Evolutionary conservation across 2,797 vertebrate genomes (phyloP), one percentile per base, ranked within the genome.

Genomic region (Semaprochilodus insignis): DNA sequence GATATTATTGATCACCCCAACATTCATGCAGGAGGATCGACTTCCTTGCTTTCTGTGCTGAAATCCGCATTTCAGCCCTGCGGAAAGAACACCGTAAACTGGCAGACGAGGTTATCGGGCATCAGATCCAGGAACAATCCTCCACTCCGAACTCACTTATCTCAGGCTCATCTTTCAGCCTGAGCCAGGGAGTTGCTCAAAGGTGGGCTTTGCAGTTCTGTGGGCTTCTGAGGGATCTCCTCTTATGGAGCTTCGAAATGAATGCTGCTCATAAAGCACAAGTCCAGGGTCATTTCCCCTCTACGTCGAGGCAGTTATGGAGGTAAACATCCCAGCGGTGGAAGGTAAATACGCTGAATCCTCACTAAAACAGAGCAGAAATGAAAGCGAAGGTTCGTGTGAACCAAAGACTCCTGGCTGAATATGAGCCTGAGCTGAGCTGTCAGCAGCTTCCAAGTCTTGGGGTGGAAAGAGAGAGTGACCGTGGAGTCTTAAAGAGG

Each of bases 261-360:
- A 84, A 84, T 36, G 76, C 70, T 74, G 73, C 57, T 81, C 78
- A 86, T 85, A 83, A 88, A 88, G 74, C 57, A 54, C 55, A 55
- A 51, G 67, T 69, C 70, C 57, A 55, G 71, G 79, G 71, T 84
- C 57, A 57, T 40, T 44, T 71, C 25, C 80, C 52, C 57, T 76
- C 71, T 31, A 25, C 34, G 27, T 23, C 34, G 19, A 8, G 44
- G 72, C 44, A 16, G 52, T 74, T 75, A 57, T 48, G 23, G 62
- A 75, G 60, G 63, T 60, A 81, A 81, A 81, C 71, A 74, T 34
- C 10, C 48, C 27, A 3, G 19, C 21, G 15, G 34, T 66, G 57
- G 63, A 67, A 40, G 70, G 72, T 74, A 81, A 74, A 66, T 57
- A 55, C 51, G 25, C 40, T 81, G 72, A 34, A 75, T 48, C 54